Conservation (phyloP, 92 coral and sea anemone genomes). For the Plumapathes pennacea region DNA sequence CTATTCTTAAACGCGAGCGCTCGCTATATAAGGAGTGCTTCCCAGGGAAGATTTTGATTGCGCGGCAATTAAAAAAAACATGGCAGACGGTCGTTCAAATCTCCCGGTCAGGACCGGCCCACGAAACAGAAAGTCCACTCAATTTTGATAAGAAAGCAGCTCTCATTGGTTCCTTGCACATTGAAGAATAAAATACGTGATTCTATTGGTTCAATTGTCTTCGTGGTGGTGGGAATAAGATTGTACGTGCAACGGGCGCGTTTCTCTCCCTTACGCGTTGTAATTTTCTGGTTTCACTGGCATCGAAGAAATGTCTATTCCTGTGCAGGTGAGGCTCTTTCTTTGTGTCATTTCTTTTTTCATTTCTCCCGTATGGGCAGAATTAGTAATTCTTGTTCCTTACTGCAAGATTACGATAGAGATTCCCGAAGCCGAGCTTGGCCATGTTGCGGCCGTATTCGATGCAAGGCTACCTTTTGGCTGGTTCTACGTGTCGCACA, state of each 20-base stretch:
- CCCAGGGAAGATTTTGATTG: slow-evolving; percentile 14
- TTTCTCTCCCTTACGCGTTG: no score
- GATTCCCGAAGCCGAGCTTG: slow-evolving; percentile 5
- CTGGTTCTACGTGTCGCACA: slow-evolving; percentile 5
- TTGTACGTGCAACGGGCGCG: no score
- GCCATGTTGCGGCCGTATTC: slow-evolving; percentile 1
- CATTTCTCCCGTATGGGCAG: no score
- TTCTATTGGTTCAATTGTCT: no score
- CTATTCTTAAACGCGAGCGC: slow-evolving; percentile 13
- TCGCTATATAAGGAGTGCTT: slow-evolving; percentile 9
- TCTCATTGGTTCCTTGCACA: no score
- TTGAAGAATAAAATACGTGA: no score
- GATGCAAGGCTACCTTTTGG: neutral
- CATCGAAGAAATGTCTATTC: no score
- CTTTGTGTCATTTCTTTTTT: no score
- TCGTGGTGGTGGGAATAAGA: no score
- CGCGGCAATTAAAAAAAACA: slow-evolving; percentile 4
- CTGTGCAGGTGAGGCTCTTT: slow-evolving; percentile 13
- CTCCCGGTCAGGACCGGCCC: slow-evolving; percentile 7
- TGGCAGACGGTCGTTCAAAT: slow-evolving; percentile 10
- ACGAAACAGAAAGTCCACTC: slow-evolving; percentile 4
- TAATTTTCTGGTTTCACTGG: neutral
- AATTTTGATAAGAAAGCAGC: no score
- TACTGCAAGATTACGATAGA: slow-evolving; percentile 7
- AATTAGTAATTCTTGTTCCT: slow-evolving; percentile 7